A percentile compares a stretch with the other conserved stretches of the same genome.
These are phyloP conservation scores for Macquaria ambigua DNA, from an alignment of 2,113 vertebrate genomes.

Conservation along the genomic window DNA sequence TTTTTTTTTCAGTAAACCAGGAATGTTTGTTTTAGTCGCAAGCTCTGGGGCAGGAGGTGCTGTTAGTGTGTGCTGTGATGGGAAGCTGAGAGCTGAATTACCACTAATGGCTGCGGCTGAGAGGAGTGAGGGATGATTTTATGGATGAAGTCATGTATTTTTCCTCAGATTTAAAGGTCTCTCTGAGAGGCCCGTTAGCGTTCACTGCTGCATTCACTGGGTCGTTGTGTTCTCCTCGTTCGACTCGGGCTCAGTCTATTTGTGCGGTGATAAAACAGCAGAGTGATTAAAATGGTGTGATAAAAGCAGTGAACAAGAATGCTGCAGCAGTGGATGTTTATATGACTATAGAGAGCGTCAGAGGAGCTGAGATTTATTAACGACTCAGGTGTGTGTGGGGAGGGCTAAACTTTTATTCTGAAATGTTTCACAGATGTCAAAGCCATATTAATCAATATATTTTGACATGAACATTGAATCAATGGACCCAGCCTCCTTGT, in stretches of 20 bases:
- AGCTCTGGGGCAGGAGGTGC: conserved; percentile 60
- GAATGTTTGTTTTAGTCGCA: conserved; percentile 63
- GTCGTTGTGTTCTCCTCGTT: conserved; percentile 40
- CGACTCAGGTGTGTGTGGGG: conserved; percentile 16
- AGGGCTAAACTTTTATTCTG: not conserved
- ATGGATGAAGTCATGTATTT: conserved; percentile 73
- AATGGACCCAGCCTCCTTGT: not conserved
- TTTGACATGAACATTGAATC: not conserved
- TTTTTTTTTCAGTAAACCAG: not conserved
- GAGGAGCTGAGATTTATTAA: conserved; percentile 46
- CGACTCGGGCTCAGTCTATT: conserved; percentile 55
- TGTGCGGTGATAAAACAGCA: conserved; percentile 56
- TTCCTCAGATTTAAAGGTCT: conserved; percentile 69
- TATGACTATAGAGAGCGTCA: conserved; percentile 27
- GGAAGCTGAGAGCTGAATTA: conserved; percentile 74
- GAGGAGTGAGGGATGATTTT: conserved; percentile 63
- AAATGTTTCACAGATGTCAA: conserved; percentile 11
- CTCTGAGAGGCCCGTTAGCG: conserved; percentile 49
- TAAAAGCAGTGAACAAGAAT: conserved; percentile 52
- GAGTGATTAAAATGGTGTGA: conserved; percentile 68
- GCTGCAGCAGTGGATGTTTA: conserved; percentile 44
- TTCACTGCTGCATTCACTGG: conserved; percentile 21
- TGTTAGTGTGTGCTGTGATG: conserved; percentile 57
- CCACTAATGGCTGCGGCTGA: conserved; percentile 65
- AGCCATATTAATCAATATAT: not conserved